Conservation (phyloP, 1,140 invertebrate genomes). For the Macrosteles quadrilineatus region DNA sequence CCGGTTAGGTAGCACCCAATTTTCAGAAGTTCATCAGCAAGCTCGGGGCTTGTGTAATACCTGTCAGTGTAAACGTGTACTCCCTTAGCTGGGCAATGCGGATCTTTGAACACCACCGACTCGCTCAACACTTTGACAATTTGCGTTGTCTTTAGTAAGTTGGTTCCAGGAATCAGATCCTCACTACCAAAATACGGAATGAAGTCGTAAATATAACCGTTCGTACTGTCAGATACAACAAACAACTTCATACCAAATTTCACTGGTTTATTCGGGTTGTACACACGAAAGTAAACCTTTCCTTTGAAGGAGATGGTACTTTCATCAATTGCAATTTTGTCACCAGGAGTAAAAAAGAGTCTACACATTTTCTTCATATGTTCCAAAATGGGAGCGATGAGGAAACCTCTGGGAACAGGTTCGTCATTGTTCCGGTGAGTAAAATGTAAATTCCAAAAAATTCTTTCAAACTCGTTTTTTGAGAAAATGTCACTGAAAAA, state of each 20-base stretch:
- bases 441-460: slow-evolving; percentile 24
- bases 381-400: neutral
- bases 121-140: neutral
- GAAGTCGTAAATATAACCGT: slow-evolving; percentile 8
- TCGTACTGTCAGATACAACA: slow-evolving; percentile 11
- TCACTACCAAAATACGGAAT: neutral
- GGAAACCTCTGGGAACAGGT: neutral
- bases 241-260: slow-evolving; percentile 22
- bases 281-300: neutral
- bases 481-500: slow-evolving; percentile 13
- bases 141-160: slow-evolving; percentile 21
- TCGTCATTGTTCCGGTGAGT: neutral
- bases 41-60: slow-evolving; percentile 20
- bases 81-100: neutral
- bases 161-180: neutral
- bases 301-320: too few species aligned
- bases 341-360: neutral
- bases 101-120: neutral
- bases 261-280: neutral
- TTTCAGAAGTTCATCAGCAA: slow-evolving; percentile 8
- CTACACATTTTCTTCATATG: neutral
- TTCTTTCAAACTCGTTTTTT: neutral
- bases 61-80: slow-evolving; percentile 4
- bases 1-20: neutral
- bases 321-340: neutral